A percentile compares a stretch with the other conserved stretches of the same genome.
Evolutionary conservation across 2,797 vertebrate genomes (phyloP).

Genomic region (Craterocephalus amniculus): DNA sequence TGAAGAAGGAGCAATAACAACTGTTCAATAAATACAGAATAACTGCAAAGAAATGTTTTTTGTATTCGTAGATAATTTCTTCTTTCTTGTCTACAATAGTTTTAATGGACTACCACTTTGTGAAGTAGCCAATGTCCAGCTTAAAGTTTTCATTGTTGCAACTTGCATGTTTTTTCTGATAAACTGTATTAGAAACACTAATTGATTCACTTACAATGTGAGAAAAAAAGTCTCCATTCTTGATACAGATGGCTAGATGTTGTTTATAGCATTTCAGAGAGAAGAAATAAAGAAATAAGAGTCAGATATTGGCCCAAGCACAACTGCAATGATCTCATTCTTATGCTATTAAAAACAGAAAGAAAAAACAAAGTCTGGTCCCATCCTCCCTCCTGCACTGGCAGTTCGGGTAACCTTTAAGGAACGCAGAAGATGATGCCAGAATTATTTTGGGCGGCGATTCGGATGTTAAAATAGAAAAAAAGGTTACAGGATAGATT

Average conservation of each 20-base stretch:
- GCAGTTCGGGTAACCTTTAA: slow-evolving; percentile 73
- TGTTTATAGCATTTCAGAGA: slow-evolving; percentile 29
- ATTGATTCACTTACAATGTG: neutral
- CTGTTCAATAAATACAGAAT: neutral
- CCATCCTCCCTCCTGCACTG: slow-evolving; percentile 54
- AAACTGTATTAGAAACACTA: neutral
- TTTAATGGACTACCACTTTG: neutral
- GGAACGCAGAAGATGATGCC: slow-evolving; percentile 77
- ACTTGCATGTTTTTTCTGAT: neutral
- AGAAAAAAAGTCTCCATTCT: slow-evolving; percentile 3
- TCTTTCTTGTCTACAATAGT: neutral
- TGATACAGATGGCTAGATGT: neutral
- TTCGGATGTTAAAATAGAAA: slow-evolving; percentile 83
- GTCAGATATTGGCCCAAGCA: slow-evolving; percentile 17
- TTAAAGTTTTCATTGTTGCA: neutral
- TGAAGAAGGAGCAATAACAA: slow-evolving; percentile 1
- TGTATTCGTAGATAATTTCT: neutral
- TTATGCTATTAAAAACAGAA: slow-evolving; percentile 37
- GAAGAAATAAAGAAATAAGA: slow-evolving; percentile 12
- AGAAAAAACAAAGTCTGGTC: slow-evolving; percentile 37
- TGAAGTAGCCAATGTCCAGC: neutral
- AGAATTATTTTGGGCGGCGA: slow-evolving; percentile 78
- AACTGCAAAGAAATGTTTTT: slow-evolving; percentile 15
- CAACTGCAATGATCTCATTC: slow-evolving; percentile 50
- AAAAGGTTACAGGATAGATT: slow-evolving; percentile 77